Evolutionary conservation across 2,888 invertebrate species (phyloP).

Genomic region (Xestia ashworthii): DNA sequence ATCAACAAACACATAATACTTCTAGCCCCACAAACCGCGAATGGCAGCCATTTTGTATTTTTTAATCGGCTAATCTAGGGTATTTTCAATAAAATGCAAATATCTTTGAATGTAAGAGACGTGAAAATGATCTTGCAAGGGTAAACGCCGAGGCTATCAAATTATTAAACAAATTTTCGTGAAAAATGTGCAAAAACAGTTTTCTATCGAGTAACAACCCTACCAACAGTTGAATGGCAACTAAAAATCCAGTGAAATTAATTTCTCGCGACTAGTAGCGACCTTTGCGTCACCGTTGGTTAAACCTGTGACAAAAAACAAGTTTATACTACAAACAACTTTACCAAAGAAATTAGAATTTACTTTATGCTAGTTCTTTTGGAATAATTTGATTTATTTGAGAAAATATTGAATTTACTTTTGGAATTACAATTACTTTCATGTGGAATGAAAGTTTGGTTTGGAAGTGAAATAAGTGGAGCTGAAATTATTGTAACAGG

Average conservation of each 20-base stretch:
- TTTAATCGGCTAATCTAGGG: no score
- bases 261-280: conserved; percentile 44
- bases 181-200: no score
- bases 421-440: conserved; percentile 18
- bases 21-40: no score
- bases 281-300: conserved; percentile 43
- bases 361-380: conserved; percentile 42
- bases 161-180: no score
- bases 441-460: neutral
- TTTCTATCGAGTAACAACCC: conserved; percentile 7
- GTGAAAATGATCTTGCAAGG: no score
- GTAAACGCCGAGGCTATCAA: no score
- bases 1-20: no score
- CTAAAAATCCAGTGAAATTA: conserved; percentile 45
- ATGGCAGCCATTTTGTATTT: no score
- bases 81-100: no score
- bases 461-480: neutral
- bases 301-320: conserved; percentile 55
- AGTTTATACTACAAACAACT: conserved; percentile 52
- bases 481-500: no score
- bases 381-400: conserved; percentile 46
- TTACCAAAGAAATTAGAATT: conserved; percentile 58
- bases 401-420: conserved; percentile 38
- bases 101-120: no score
- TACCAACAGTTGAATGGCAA: conserved; percentile 10